Evolutionary conservation across 2,888 invertebrate species (phyloP).

Genomic region (Galerucella nymphaeae): DNA sequence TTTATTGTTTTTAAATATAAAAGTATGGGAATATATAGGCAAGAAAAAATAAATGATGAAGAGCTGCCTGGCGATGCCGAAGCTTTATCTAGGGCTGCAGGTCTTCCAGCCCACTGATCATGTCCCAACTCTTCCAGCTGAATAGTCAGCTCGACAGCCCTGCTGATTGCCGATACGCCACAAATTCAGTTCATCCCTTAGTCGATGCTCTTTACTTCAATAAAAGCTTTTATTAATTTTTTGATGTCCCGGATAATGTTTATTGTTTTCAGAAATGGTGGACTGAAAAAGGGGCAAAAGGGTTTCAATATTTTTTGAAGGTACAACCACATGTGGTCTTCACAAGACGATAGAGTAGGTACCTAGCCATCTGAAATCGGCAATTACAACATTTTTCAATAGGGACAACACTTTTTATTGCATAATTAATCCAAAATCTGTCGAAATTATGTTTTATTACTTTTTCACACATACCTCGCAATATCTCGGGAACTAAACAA

Average conservation of each 20-base stretch:
- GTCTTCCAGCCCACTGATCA: slow-evolving; percentile 59
- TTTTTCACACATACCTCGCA: no score
- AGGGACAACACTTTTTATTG: no score
- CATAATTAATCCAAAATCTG: no score
- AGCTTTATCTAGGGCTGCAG: slow-evolving; percentile 61
- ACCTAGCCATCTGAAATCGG: no score
- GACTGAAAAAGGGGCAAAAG: no score
- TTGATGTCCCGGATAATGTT: slow-evolving; percentile 17
- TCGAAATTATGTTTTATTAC: no score
- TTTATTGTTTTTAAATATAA: slow-evolving; percentile 18
- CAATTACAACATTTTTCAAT: no score
- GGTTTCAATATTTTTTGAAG: no score
- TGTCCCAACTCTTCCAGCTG: slow-evolving; percentile 54
- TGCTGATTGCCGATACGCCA: slow-evolving; percentile 57
- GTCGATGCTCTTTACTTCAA: slow-evolving; percentile 28
- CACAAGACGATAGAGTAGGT: no score
- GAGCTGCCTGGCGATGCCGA: slow-evolving; percentile 54
- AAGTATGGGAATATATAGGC: slow-evolving; percentile 17
- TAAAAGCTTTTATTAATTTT: slow-evolving; percentile 28
- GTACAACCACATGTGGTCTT: no score
- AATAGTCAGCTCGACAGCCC: slow-evolving; percentile 56
- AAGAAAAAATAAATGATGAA: slow-evolving; percentile 40
- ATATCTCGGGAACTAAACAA: no score
- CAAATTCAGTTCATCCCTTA: slow-evolving; percentile 46
- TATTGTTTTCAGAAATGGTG: slow-evolving; percentile 4